Base-by-base conservation (phyloP, 1,140 invertebrate genomes). In the Spodoptera litura region DNA sequence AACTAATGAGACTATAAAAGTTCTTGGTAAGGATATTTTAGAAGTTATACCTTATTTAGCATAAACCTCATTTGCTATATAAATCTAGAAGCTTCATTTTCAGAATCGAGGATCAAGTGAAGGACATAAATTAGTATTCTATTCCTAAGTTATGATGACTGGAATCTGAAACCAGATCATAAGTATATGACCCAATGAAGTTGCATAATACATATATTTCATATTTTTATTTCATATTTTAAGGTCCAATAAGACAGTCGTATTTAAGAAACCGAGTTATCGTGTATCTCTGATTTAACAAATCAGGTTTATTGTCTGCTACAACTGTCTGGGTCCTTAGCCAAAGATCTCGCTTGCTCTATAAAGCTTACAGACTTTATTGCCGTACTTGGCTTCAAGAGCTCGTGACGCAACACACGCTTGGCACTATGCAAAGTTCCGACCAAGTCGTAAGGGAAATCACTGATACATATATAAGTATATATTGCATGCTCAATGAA, bases 21-120 rank as follows among this genome's bases (percentile, higher is more conserved):
- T 70, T 52, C 27, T 52, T 13, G 49, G 38, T 66, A 49, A 70
- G 25, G 51, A 31, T 27, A 20, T 52, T 70, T 70, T 70, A 52
- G 27, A 70, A 70, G 49, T 70, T 70, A 70, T 70, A 52, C 49
- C 66, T 70, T 70, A 70, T 70, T 70, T 70, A 70, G 49, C 66
- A 70, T 70, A 70, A 68, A 70, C 66, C 66, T 53, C 25, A 53
- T 70, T 70, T 70, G 66, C 66, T 70, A 53, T 52, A 70, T 70
- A 70, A 53, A 70, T 70, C 66, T 70, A 44, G 25, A 53, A 70
- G 66, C 49, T 70, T 70, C 49, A 31, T 70, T 70, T 70, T 31
- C 66, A 70, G 66, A 31, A 27, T 25, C 49, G 20, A 70, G 66
- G 12, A 53, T 70, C 66, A 52, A 31, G 49, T 53, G 49, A 70